Percentiles rank a stretch among this genome's conserved stretches.
Conservation (phyloP, 2,888 invertebrate genomes). For the Tiphia femorata region DNA sequence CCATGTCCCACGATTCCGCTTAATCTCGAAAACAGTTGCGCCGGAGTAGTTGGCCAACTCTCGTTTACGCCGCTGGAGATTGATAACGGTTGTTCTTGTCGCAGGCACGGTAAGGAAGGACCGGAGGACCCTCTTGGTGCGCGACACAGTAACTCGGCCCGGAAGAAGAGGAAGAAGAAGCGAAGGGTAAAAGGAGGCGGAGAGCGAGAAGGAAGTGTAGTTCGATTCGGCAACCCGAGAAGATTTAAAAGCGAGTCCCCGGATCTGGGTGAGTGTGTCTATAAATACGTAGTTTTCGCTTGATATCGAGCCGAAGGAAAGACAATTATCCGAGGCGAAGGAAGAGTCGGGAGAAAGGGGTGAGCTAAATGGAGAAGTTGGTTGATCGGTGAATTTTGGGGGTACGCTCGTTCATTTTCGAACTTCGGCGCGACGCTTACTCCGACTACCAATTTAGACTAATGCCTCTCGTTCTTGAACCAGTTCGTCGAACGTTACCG, state of each 20-base stretch:
- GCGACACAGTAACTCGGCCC: slow-evolving; percentile 8
- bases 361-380: too few species aligned
- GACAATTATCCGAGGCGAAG: background rate
- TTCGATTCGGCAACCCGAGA: slow-evolving; percentile 4
- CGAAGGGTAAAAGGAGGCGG: slow-evolving; percentile 15
- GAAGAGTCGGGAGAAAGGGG: slow-evolving; percentile 7
- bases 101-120: slow-evolving; percentile 23
- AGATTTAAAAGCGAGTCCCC: background rate
- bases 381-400: too few species aligned
- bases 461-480: too few species aligned
- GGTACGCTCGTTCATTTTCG: too few species aligned
- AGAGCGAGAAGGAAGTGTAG: slow-evolving; percentile 6
- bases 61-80: slow-evolving; percentile 29
- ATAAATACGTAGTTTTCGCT: too few species aligned
- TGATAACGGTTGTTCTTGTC: slow-evolving; percentile 36
- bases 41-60: slow-evolving; percentile 21
- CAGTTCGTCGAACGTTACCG: too few species aligned
- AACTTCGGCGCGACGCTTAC: too few species aligned
- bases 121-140: slow-evolving; percentile 9
- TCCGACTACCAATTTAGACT: too few species aligned
- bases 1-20: slow-evolving; percentile 16
- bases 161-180: slow-evolving; percentile 2
- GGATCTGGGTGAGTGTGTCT: background rate
- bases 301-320: too few species aligned
- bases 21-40: slow-evolving; percentile 28